Base-by-base conservation (phyloP, 2,113 vertebrate species). In the Colinus virginianus region DNA sequence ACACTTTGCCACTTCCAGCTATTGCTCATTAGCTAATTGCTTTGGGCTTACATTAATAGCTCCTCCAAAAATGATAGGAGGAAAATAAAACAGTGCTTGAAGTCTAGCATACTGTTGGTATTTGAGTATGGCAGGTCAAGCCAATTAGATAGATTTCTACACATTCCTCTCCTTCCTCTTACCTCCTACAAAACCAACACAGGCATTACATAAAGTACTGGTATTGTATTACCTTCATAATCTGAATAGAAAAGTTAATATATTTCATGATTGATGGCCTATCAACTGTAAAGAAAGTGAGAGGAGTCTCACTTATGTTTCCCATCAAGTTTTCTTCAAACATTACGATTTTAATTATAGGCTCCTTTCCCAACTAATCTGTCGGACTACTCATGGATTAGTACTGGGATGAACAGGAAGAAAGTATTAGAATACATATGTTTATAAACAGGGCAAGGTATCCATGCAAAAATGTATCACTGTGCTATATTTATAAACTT, bases 301-400 rank as follows among this genome's bases (percentile, higher is more conserved):
- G 43, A 92, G 78, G 94, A 92, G 87, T 95, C n/a, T 91, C 85
- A 81, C 90, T 95, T 94, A 59, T 92, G 78, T 94, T 93, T 95
- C 81, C 64, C 94, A 90, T 63, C 40, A 19, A 86, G 72, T 88
- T 96, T 94, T 77, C 80, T 95, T 90, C 92, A 95, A 97, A 97
- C 97, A 86, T 89, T 94, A 46, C 42, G 88, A 21, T 95, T 97
- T 91, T 93, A 96, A 95, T 95, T 91, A 94, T 62, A 91, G 70
- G 83, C 55, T 95, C 66, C 59, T 90, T 93, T 94, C 71, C 71
- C 62, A 95, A 68, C 75, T 97, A 94, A 95, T 96, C 94, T 94
- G 85, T 93, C 86, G 93, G 9, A 49, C 87, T 85, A 92, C 77
- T 97, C 80, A 71, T 78, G 88, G 86, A 90, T 95, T 90, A 93